These are phyloP conservation scores for Molothrus aeneus DNA, from an alignment of 2,797 vertebrate species.

Conservation along the genomic window DNA sequence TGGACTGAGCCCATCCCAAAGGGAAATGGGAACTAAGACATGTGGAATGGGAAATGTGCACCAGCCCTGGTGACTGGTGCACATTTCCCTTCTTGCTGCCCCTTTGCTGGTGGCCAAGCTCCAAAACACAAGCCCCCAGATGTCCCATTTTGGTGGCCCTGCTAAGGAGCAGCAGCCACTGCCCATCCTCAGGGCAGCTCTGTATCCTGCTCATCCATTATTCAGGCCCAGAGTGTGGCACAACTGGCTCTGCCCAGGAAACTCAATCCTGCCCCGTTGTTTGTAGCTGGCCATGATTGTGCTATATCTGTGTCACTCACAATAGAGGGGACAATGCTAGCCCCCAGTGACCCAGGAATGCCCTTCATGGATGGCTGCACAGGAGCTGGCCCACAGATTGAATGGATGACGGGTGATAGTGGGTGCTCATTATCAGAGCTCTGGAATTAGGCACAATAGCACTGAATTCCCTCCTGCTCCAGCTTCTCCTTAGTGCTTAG, in stretches of 20 bases:
- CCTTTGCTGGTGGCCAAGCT: background rate
- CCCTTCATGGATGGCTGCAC: background rate
- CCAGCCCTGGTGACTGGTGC: background rate
- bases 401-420: background rate
- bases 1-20: background rate
- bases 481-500: background rate
- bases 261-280: background rate
- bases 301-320: background rate
- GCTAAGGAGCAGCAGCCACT: background rate
- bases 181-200: background rate
- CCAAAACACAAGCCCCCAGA: background rate
- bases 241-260: background rate
- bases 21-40: background rate
- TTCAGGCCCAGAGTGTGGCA: background rate
- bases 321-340: background rate
- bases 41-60: background rate
- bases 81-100: background rate
- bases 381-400: background rate
- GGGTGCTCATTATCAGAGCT: background rate
- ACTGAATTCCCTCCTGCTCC: background rate
- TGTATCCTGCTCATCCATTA: conserved; percentile 34
- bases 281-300: conserved; percentile 12
- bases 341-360: background rate
- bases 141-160: background rate
- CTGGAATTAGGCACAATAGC: background rate